Conservation (phyloP, 2,113 vertebrate genomes). For the Triplophysa rosa region DNA sequence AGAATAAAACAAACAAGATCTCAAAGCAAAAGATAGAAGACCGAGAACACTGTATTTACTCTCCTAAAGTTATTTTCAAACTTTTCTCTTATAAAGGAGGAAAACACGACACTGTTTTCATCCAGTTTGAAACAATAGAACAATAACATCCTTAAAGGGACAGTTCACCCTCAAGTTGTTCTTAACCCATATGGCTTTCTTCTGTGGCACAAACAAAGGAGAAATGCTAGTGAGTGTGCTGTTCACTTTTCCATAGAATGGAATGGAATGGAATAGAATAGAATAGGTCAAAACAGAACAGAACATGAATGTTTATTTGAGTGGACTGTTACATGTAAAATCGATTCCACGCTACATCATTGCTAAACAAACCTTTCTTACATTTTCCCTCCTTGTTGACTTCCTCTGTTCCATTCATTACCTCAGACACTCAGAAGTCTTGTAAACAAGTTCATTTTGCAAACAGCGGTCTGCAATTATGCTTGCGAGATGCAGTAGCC, state of each 20-base stretch:
- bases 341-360: background rate
- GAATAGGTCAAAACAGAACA: no score
- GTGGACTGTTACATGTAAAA: no score
- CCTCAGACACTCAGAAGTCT: constrained; percentile 9
- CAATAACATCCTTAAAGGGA: background rate
- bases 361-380: background rate
- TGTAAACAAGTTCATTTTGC: constrained; percentile 34
- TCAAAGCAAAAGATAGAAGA: background rate
- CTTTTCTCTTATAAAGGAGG: background rate
- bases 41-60: background rate
- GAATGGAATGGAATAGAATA: no score
- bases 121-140: background rate
- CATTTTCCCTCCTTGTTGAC: background rate
- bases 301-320: no score
- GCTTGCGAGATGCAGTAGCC: constrained; percentile 22
- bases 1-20: background rate
- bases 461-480: constrained; percentile 25
- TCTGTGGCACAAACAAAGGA: no score
- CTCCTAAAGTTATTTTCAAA: constrained; percentile 14
- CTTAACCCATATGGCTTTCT: no score
- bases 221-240: no score
- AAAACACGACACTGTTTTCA: background rate
- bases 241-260: no score
- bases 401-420: constrained; percentile 4
- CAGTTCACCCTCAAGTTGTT: background rate